These are phyloP conservation scores for Remorina albescens DNA, from an alignment of 2,797 vertebrate species.

Conservation along the genomic window DNA sequence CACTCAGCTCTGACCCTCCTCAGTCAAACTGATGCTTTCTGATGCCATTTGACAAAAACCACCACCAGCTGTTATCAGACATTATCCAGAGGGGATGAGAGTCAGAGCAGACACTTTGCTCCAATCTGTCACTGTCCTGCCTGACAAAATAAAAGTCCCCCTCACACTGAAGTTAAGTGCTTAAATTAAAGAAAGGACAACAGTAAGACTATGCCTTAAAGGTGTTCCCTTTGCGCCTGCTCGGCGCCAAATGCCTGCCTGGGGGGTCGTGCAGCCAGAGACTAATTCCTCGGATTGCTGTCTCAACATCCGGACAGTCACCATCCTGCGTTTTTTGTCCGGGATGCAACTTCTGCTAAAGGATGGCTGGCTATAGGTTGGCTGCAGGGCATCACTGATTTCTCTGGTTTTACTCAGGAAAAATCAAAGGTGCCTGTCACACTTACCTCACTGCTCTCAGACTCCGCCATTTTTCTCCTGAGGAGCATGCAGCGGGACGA, in stretches of 20 bases:
- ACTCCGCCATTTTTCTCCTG: conserved; percentile 97
- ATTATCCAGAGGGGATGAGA: too few relatives aligned
- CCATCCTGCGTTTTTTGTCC: conserved; percentile 26
- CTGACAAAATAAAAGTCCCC: neutral
- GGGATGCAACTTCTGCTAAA: conserved; percentile 50
- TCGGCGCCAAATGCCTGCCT: conserved; percentile 21
- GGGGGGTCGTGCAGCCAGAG: neutral
- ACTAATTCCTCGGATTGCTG: conserved; percentile 2
- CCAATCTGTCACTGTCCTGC: neutral
- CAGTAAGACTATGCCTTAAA: neutral
- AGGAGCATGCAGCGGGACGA: conserved; percentile 98
- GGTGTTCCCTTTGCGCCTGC: conserved; percentile 12
- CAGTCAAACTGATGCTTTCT: too few relatives aligned
- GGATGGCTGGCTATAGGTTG: conserved; percentile 7
- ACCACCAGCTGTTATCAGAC: neutral
- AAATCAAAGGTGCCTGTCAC: conserved; percentile 43
- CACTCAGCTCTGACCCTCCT: too few relatives aligned
- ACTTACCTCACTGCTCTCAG: conserved; percentile 94
- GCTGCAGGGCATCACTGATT: conserved; percentile 19
- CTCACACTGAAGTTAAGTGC: neutral
- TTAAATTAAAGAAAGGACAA: neutral
- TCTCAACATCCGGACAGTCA: conserved; percentile 27
- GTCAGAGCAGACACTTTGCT: neutral
- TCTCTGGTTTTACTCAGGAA: neutral
- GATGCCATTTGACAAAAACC: neutral